A percentile compares a stretch with the other conserved stretches of the same genome.
Conservation (phyloP, 2,113 vertebrate genomes). For the Pelusios castaneus region DNA sequence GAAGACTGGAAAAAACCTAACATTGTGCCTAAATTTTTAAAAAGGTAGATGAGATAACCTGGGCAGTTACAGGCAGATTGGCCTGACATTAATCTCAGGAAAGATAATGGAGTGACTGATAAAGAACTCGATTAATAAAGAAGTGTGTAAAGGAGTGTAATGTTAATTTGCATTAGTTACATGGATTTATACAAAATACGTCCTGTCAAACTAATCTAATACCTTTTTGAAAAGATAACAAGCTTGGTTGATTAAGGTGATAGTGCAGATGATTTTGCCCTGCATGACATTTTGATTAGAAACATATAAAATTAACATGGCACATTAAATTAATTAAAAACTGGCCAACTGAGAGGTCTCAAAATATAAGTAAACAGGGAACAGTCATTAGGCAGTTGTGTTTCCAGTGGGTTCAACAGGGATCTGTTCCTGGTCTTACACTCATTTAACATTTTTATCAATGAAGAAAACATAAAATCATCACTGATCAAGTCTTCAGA, state of each 20-base stretch:
- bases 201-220: not conserved
- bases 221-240: not conserved
- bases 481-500: not conserved
- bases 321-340: not conserved
- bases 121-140: not conserved
- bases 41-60: not conserved
- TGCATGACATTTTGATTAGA: not conserved
- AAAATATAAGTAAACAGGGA: not conserved
- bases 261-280: not conserved
- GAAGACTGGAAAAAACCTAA: not conserved
- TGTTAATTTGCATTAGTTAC: not conserved
- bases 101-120: not conserved
- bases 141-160: not conserved
- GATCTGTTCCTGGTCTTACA: not conserved
- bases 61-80: not conserved
- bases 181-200: not conserved
- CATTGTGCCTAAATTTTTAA: not conserved
- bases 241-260: not conserved
- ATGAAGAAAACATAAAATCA: not conserved
- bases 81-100: not conserved
- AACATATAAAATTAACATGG: not conserved
- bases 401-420: not conserved
- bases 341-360: not conserved
- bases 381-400: not conserved
- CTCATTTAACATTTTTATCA: not conserved